Evolutionary conservation across 2,888 invertebrate species (phyloP).

Genomic region (Mesoligia furuncula): DNA sequence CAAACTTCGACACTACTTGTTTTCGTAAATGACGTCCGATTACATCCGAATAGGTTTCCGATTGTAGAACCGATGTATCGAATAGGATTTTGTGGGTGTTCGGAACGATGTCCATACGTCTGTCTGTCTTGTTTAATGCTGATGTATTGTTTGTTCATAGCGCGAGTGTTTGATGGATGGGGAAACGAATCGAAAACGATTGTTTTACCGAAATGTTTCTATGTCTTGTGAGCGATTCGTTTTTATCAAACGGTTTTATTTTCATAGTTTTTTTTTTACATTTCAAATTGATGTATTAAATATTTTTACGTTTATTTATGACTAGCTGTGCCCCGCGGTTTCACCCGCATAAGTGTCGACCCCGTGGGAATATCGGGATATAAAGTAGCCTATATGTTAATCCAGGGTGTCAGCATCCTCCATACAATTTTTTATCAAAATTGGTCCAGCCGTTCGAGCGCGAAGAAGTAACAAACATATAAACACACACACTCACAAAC

Average conservation of each 20-base stretch:
- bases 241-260: slow-evolving; percentile 25
- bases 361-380: no score
- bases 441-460: no score
- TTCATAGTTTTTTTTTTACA: slow-evolving; percentile 9
- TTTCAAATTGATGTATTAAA: slow-evolving; percentile 15
- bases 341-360: no score
- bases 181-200: slow-evolving; percentile 35
- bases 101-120: slow-evolving; percentile 42
- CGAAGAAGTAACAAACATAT: no score
- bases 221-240: slow-evolving; percentile 22
- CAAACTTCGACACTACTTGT: slow-evolving; percentile 27
- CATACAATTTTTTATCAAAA: no score
- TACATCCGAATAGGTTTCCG: slow-evolving; percentile 33
- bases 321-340: no score
- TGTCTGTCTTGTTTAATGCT: slow-evolving; percentile 55
- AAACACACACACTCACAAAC: no score
- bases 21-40: slow-evolving; percentile 41
- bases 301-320: neutral
- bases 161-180: slow-evolving; percentile 52
- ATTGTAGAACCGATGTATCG: slow-evolving; percentile 50
- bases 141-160: slow-evolving; percentile 58
- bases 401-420: no score
- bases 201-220: slow-evolving; percentile 45
- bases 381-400: no score
- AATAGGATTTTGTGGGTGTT: slow-evolving; percentile 56